phyloP scores from a whole-genome alignment of 2,888 invertebrate species.

The Plemyria rubiginata region DNA sequence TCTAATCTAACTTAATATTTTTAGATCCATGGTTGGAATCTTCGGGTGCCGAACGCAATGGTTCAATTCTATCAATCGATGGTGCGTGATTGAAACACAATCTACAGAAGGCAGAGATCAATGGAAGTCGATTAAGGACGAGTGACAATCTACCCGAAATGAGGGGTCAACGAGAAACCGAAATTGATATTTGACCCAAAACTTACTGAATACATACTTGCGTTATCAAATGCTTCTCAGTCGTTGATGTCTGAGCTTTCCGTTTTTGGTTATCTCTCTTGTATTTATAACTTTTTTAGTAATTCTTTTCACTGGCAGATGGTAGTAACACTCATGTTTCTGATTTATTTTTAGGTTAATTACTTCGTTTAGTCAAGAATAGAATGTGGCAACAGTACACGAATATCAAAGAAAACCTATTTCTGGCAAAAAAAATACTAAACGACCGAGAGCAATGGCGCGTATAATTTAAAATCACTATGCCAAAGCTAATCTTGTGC shows the following conservation, averaged over 20 bases:
- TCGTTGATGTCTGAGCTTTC: constrained; percentile 11
- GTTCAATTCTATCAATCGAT: constrained; percentile 34
- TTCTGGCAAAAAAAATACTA: constrained; percentile 4
- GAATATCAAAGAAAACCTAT: constrained; percentile 13
- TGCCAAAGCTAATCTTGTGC: constrained; percentile 24
- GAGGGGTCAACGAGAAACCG: constrained; percentile 53
- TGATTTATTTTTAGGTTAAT: constrained; percentile 35
- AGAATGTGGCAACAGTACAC: constrained; percentile 8
- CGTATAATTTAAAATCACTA: constrained; percentile 31
- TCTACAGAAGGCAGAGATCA: constrained; percentile 48
- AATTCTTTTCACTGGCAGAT: constrained; percentile 17
- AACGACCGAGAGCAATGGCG: constrained; percentile 16
- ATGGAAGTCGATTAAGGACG: constrained; percentile 50
- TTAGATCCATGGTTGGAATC: constrained; percentile 7
- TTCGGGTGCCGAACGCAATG: constrained; percentile 20
- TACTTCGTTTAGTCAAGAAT: constrained; percentile 20
- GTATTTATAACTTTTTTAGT: constrained; percentile 13
- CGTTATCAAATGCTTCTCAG: constrained; percentile 15
- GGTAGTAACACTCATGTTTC: constrained; percentile 32
- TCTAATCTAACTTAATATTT: constrained; percentile 23
- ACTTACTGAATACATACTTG: constrained; percentile 36
- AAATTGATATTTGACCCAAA: constrained; percentile 55
- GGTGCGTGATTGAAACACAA: constrained; percentile 50
- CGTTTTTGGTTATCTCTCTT: neutral
- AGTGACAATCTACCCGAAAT: constrained; percentile 51